These are phyloP conservation scores for Pungitius pungitius DNA, from an alignment of 2,113 vertebrate genomes.

Conservation along the genomic window DNA sequence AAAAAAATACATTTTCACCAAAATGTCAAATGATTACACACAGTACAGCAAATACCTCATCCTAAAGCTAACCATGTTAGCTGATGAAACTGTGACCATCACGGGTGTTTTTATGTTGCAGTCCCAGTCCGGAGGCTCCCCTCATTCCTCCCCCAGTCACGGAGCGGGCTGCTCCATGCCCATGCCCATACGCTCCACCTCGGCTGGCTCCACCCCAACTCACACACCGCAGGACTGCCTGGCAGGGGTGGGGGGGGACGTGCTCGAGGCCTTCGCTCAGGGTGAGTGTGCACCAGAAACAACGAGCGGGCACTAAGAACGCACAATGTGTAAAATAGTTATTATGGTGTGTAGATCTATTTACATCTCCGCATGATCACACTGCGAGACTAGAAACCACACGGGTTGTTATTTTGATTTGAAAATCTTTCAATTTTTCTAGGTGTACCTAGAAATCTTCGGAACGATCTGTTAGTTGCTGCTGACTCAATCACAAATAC, in stretches of 20 bases:
- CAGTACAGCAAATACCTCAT: background rate
- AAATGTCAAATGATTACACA: background rate
- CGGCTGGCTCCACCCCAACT: conserved; percentile 90
- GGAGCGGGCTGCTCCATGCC: conserved; percentile 87
- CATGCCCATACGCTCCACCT: conserved; percentile 90
- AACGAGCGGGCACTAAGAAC: background rate
- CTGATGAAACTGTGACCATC: background rate
- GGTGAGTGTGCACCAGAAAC: conserved; percentile 75
- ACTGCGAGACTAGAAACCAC: background rate
- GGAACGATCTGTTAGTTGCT: conserved; percentile 92
- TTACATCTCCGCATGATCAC: background rate
- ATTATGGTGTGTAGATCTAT: background rate
- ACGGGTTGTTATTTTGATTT: background rate
- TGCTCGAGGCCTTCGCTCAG: conserved; percentile 91
- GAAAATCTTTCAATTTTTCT: conserved; percentile 34
- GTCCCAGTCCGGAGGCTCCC: conserved; percentile 89
- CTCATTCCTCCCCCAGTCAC: conserved; percentile 90
- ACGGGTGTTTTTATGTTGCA: conserved; percentile 54
- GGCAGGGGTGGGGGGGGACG: conserved; percentile 85
- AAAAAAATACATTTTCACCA: background rate
- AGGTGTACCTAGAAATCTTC: conserved; percentile 94
- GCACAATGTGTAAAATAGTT: background rate
- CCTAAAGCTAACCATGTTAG: background rate
- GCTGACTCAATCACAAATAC: conserved; percentile 97
- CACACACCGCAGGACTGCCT: conserved; percentile 89